phyloP scores from a whole-genome alignment of 2,113 vertebrate species.

The Scopus umbretta region DNA sequence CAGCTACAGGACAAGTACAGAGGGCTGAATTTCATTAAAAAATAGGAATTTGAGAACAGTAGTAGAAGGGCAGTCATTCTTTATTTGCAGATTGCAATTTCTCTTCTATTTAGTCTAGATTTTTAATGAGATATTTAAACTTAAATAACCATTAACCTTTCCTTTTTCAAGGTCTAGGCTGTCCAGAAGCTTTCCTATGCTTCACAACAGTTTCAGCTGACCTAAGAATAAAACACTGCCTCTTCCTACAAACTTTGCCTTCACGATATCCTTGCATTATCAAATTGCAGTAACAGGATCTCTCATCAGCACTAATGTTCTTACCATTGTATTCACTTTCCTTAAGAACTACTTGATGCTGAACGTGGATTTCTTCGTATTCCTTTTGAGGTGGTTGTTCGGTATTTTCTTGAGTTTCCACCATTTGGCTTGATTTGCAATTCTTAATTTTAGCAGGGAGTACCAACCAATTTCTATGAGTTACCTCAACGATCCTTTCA shows the following conservation, averaged over 20 bases:
- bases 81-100: background rate
- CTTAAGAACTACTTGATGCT: constrained; percentile 18
- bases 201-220: background rate
- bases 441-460: constrained; percentile 77
- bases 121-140: background rate
- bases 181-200: background rate
- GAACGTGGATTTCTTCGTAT: background rate
- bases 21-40: background rate
- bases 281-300: background rate
- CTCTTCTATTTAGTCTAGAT: background rate
- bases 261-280: background rate
- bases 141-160: background rate
- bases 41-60: background rate
- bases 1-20: background rate
- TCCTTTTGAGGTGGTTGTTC: constrained; percentile 24
- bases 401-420: constrained; percentile 31
- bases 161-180: background rate
- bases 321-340: constrained; percentile 64
- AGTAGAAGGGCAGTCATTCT: background rate
- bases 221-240: background rate
- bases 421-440: constrained; percentile 59
- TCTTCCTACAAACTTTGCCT: background rate
- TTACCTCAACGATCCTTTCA: constrained; percentile 83
- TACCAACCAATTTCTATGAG: constrained; percentile 82
- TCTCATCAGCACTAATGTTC: background rate